These are phyloP conservation scores for Oegoconia quadripuncta DNA, from an alignment of 2,888 invertebrate genomes.

Conservation along the genomic window DNA sequence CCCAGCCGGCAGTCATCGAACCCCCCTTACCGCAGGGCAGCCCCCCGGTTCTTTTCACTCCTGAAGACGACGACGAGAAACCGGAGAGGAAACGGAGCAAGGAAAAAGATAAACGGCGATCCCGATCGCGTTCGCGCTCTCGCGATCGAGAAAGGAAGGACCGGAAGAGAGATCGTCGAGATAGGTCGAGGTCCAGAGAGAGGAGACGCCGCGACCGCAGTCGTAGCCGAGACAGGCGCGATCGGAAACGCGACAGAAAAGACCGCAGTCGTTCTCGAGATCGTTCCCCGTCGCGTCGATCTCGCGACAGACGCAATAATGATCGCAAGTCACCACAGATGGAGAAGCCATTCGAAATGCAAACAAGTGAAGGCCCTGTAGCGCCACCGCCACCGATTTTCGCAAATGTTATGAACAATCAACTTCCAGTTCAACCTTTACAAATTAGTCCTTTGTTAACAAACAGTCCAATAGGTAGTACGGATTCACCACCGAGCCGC, in stretches of 20 bases:
- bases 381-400: slow-evolving; percentile 23
- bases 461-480: slow-evolving; percentile 13
- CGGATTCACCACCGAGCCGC: slow-evolving; percentile 23
- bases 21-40: slow-evolving; percentile 57
- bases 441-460: slow-evolving; percentile 13
- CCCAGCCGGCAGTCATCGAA: slow-evolving; percentile 70
- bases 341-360: slow-evolving; percentile 36
- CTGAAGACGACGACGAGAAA: slow-evolving; percentile 41
- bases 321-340: slow-evolving; percentile 63
- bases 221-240: slow-evolving; percentile 76
- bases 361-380: slow-evolving; percentile 19
- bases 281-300: slow-evolving; percentile 62
- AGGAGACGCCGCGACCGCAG: slow-evolving; percentile 79
- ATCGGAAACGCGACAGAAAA: slow-evolving; percentile 69
- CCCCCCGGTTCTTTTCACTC: slow-evolving; percentile 35
- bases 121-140: slow-evolving; percentile 52
- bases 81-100: slow-evolving; percentile 43
- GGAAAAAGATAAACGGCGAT: slow-evolving; percentile 53
- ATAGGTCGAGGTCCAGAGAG: slow-evolving; percentile 78
- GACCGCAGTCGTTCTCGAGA: slow-evolving; percentile 79
- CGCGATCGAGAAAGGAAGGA: slow-evolving; percentile 62
- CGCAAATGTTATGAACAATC: slow-evolving; percentile 21
- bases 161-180: slow-evolving; percentile 69
- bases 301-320: slow-evolving; percentile 66
- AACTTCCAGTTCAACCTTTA: slow-evolving; percentile 6